These are phyloP conservation scores for Eumeta japonica DNA, from an alignment of 1,140 invertebrate species.

Conservation along the genomic window DNA sequence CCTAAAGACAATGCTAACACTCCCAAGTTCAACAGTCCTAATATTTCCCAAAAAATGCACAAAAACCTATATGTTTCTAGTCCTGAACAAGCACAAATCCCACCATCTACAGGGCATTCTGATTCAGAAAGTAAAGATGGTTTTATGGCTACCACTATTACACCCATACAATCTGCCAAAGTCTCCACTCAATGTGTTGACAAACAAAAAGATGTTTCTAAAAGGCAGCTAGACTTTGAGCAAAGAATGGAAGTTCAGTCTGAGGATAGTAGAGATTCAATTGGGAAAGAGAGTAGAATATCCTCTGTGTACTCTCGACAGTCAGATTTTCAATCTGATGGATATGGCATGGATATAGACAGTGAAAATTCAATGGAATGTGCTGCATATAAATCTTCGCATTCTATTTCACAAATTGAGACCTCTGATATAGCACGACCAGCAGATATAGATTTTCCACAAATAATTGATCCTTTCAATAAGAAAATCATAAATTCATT, in stretches of 20 bases:
- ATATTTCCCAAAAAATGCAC: constrained; percentile 56
- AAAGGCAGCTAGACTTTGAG: constrained; percentile 53
- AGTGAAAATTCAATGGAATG: constrained; percentile 57
- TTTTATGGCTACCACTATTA: constrained; percentile 40
- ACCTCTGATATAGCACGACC: constrained; percentile 52
- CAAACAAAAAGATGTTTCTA: constrained; percentile 54
- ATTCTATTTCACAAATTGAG: constrained; percentile 48
- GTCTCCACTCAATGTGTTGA: constrained; percentile 32
- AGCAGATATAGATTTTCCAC: constrained; percentile 50
- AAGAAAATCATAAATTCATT: constrained; percentile 54
- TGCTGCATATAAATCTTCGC: constrained; percentile 46
- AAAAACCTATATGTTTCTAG: constrained; percentile 57
- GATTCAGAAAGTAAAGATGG: constrained; percentile 50
- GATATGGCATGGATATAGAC: constrained; percentile 54
- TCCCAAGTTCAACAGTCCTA: constrained; percentile 54
- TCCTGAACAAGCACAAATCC: constrained; percentile 54
- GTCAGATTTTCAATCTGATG: constrained; percentile 48
- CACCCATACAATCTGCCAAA: constrained; percentile 44
- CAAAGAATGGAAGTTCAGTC: constrained; percentile 45
- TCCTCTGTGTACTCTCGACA: constrained; percentile 47
- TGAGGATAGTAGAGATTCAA: constrained; percentile 53
- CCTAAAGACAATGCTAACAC: constrained; percentile 56
- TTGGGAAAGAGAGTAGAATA: constrained; percentile 53
- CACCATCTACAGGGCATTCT: constrained; percentile 43
- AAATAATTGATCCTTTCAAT: constrained; percentile 59